Evolutionary conservation across 2,113 vertebrate genomes (phyloP), one percentile per base, ranked within the genome.

Genomic region (Apteryx mantelli): DNA sequence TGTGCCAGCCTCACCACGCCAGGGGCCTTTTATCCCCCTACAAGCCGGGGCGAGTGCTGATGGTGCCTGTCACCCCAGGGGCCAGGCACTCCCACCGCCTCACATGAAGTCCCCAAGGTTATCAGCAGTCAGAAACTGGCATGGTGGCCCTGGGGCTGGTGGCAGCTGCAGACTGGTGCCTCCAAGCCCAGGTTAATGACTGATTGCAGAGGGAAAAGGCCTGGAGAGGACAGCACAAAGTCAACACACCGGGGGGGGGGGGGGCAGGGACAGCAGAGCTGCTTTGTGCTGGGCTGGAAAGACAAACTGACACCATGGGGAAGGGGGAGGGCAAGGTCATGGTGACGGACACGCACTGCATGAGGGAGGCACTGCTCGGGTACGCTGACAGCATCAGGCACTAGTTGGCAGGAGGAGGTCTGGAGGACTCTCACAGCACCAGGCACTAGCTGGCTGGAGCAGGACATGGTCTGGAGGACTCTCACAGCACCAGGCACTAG

Each of bases 131-230:
- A 4, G 32, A 82, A 66, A 8, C 58, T 56, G 28, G 74, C 64
- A 15, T 14, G 4, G 25, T 1, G 0, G 75, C 11, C 19, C 15
- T 1, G 14, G 8, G 17, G 20, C 0, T 3, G 58, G 30, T 6
- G 4, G 73, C 66, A 38, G 68, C 8, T 17, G 15, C 55, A 5
- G 28, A 16, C 56, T 60, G 56, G 7, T 13, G 38, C 46, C 61
- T 64, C 36, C 16, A 50, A 85, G 77, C 38, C 25, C 44, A 25
- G 4, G 12, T 17, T 4, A 66, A 60, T 2, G 32, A 11, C 40
- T 9, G 26, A 26, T 20, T 5, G 56, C 8, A 1, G 25, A 66
- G 6, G 44, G 30, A 53, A 61, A 13, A 7, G 80, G 63, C 22
- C 40, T 1, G 44, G 13, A 38, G 40, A 56, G 88, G 86, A 94